phyloP scores from a whole-genome alignment of 2,888 invertebrate genomes.

The Stenoptilia bipunctidactyla region DNA sequence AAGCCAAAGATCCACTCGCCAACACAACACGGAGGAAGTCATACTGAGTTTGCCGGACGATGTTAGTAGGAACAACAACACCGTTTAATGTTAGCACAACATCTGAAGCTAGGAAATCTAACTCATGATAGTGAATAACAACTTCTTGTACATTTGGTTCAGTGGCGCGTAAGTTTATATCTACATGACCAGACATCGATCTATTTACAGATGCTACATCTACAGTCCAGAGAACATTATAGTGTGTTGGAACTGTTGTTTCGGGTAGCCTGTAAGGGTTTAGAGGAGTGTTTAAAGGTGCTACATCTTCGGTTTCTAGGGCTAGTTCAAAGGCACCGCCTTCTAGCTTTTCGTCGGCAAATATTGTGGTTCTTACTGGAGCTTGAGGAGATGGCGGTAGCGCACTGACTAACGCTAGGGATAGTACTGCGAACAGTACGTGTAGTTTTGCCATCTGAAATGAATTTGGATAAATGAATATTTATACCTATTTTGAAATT shows the following conservation, averaged over 20 bases:
- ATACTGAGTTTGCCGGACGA: constrained; percentile 18
- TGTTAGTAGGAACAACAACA: constrained; percentile 13
- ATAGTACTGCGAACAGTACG: constrained; percentile 21
- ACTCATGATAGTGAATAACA: constrained; percentile 30
- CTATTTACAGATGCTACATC: constrained; percentile 26
- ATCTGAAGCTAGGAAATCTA: constrained; percentile 32
- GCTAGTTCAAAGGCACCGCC: constrained; percentile 43
- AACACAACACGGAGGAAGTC: constrained; percentile 34
- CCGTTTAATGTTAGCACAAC: constrained; percentile 42
- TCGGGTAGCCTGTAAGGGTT: constrained; percentile 55
- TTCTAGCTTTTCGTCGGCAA: constrained; percentile 43
- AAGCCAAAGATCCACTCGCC: constrained; percentile 21
- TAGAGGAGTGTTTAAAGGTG: constrained; percentile 13
- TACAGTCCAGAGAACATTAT: constrained; percentile 58
- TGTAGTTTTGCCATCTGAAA: constrained; percentile 46
- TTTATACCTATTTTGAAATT: too few species aligned
- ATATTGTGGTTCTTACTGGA: constrained; percentile 40
- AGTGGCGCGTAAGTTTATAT: constrained; percentile 38
- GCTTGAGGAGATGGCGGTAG: constrained; percentile 24
- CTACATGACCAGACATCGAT: constrained; percentile 39
- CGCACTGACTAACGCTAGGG: constrained; percentile 25
- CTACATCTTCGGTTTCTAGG: constrained; percentile 17
- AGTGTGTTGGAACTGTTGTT: constrained; percentile 61
- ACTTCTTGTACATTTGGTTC: constrained; percentile 33
- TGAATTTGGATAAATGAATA: too few species aligned